phyloP scores from a whole-genome alignment of 2,113 vertebrate genomes.

The Eubucco bourcierii region DNA sequence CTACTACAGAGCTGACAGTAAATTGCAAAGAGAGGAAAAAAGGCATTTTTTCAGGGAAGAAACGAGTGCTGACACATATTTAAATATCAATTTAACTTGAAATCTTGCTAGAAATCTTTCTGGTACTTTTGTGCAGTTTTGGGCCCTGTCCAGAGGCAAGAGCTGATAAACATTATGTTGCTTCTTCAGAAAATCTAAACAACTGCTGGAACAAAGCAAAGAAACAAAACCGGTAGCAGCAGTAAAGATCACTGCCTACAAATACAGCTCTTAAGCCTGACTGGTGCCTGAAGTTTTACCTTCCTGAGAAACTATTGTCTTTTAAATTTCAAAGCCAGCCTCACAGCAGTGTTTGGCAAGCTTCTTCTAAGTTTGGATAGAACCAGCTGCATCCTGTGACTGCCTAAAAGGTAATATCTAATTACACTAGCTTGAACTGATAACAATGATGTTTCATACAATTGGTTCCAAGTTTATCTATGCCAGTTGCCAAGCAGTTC shows the following conservation, averaged over 20 bases:
- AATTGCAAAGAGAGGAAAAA: neutral
- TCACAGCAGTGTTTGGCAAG: neutral
- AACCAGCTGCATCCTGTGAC: neutral
- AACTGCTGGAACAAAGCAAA: neutral
- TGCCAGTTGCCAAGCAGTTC: neutral
- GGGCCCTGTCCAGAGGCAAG: neutral
- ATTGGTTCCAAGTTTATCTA: conserved; percentile 9
- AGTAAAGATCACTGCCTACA: neutral
- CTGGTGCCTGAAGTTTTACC: neutral
- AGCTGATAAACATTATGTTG: neutral
- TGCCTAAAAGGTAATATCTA: conserved; percentile 15
- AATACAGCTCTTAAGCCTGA: neutral
- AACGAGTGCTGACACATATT: neutral
- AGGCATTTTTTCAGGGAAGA: neutral
- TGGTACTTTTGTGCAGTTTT: neutral
- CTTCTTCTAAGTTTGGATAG: neutral
- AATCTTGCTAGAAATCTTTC: neutral
- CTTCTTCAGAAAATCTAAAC: neutral
- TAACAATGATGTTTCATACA: conserved; percentile 21
- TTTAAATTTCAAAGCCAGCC: conserved; percentile 20
- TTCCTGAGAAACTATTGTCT: neutral
- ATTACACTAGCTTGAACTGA: neutral
- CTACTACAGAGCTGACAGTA: neutral
- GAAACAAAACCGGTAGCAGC: neutral
- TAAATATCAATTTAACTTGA: neutral